Conservation (phyloP, 2,113 vertebrate species). For the Sylvietta virens region DNA sequence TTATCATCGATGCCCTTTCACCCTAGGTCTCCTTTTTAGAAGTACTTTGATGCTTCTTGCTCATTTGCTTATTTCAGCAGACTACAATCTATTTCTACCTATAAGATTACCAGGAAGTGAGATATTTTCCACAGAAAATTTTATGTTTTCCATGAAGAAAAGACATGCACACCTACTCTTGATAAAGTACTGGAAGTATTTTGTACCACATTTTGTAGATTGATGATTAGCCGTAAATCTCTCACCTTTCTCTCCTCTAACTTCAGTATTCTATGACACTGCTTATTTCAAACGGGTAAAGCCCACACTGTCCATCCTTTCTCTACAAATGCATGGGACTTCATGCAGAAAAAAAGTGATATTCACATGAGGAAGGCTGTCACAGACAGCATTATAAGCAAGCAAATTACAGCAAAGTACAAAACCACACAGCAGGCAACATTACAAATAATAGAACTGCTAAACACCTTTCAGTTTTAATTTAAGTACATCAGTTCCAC, state of each 20-base stretch:
- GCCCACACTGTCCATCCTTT: not conserved
- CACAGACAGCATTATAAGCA: not conserved
- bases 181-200: not conserved
- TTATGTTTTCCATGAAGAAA: not conserved
- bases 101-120: not conserved
- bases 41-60: not conserved
- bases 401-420: not conserved
- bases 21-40: not conserved
- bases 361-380: not conserved
- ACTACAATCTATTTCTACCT: not conserved
- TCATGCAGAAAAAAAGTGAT: not conserved
- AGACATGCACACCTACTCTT: not conserved
- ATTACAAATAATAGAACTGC: not conserved
- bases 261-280: not conserved
- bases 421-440: not conserved
- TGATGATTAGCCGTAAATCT: not conserved
- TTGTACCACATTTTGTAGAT: not conserved
- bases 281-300: not conserved
- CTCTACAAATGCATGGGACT: not conserved
- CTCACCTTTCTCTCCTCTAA: not conserved
- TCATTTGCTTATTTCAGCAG: not conserved
- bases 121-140: not conserved
- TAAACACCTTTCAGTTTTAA: not conserved
- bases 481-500: not conserved
- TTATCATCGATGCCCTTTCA: not conserved